Evolutionary conservation across 2,113 vertebrate species (phyloP).

Genomic region (Xenus cinereus): DNA sequence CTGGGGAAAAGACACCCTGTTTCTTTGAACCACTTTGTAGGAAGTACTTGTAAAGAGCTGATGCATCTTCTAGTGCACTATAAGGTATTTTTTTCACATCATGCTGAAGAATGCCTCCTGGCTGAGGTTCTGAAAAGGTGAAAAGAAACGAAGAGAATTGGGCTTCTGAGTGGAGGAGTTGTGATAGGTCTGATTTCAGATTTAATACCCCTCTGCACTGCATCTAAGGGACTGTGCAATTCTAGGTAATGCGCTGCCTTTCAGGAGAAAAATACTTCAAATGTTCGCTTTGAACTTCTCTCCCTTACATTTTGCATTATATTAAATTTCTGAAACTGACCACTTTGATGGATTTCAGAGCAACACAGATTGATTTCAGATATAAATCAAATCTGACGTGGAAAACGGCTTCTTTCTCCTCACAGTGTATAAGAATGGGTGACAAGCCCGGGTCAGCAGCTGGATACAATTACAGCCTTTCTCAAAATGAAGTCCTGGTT

Average conservation of each 20-base stretch:
- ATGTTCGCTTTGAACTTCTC: not conserved
- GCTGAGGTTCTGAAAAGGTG: not conserved
- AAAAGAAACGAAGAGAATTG: not conserved
- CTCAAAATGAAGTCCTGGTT: not conserved
- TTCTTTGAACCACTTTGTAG: not conserved
- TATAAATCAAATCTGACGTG: slow-evolving; percentile 13
- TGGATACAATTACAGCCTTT: slow-evolving; percentile 33
- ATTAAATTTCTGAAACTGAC: slow-evolving; percentile 34
- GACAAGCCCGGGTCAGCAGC: slow-evolving; percentile 1
- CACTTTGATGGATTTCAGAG: slow-evolving; percentile 22
- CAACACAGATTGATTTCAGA: slow-evolving; percentile 15
- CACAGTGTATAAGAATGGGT: not conserved
- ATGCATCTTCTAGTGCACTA: not conserved
- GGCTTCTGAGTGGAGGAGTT: not conserved
- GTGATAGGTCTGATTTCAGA: not conserved
- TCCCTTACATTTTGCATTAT: not conserved
- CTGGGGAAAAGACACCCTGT: not conserved
- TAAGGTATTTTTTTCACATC: not conserved
- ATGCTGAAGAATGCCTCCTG: not conserved
- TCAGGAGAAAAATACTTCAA: not conserved
- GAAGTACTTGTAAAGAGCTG: not conserved
- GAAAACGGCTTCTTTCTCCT: slow-evolving; percentile 17
- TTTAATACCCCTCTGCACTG: not conserved
- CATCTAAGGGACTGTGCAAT: not conserved
- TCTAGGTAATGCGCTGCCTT: not conserved